Base-by-base conservation (phyloP, 2,888 invertebrate genomes). In the Orthosia cruda region DNA sequence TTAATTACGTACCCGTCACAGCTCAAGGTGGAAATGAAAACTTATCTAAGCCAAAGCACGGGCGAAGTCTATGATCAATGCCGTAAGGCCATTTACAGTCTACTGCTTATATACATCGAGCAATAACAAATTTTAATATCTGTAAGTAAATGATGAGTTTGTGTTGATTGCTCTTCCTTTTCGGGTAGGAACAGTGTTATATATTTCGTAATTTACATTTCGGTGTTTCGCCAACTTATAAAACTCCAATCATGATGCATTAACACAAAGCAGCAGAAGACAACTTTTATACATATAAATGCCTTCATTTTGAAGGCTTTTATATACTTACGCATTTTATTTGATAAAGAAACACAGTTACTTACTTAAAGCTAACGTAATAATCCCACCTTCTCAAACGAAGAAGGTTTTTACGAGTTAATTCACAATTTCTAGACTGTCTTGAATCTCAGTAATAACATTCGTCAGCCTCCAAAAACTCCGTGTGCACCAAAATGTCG, bases 401-500 rank as follows among this genome's bases (percentile, higher is more conserved):
- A 40, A 23, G 2, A 32, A 20, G 3, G 3, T 20, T 50, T 45
- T 16, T n/a, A 52, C 52, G 3, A 69, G 15, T 15, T 52, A 62
- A 26, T 49, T 40, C 9, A 15, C 9, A 23, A 20, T 12, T 18
- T 55, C 13, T 47, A 63, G 12, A 40, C 26, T 23, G 66, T 57
- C 66, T 63, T 20, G 3, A 26, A 69, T 32, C 54, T 63, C 23
- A 9, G 18, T 20, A 20, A 40, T 47, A n/a, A 18, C 23, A 57
- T n/a, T 16, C 12, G n/a, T 16, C 7, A 55, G 32, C 23, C 47
- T 63, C 54, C n/a, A 50, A 57, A 69, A 73, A 65, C 16, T 52
- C 40, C 18, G 57, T 20, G 12, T 50, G 49, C 67, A 20, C 23
- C 16, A 11, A 71, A 69, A 64, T 45, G 32, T 47, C 54, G 20